Evolutionary conservation across 2,888 invertebrate species (phyloP), one percentile per base, ranked within the genome.

Genomic region (Trisateles emortualis): DNA sequence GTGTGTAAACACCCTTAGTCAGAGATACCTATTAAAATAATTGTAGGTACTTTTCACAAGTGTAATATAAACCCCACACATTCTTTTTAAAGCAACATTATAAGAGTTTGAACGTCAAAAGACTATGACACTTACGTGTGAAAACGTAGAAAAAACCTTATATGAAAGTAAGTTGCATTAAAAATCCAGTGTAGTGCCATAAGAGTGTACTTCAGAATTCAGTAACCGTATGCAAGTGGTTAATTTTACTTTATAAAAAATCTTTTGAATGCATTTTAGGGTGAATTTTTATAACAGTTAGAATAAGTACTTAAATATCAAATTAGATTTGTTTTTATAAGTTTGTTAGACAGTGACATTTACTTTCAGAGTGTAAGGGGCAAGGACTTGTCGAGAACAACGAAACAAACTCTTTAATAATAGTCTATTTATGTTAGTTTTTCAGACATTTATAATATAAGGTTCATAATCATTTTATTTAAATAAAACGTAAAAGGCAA

Each of bases 61-160:
- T 52, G 43, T 44, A 44, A 43, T 38, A 62, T 56, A 53, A 67
- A 64, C 36, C 10, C 45, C 36, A 59, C 53, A 50, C 38, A 43
- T 42, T 44, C 53, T 55, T 63, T 50, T 49, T 52, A 63, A 41
- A 50, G 51, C 40, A 42, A 49, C 41, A 52, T 59, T 57, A 51
- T 42, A 63, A 73, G 72, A 54, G 72, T 50, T 79, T 77, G 68
- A 72, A 73, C 69, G 76, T 83, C 69, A 83, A 82, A 84, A 78
- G 77, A 76, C 73, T 76, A 81, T 78, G 80, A 77, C 76, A 82
- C 85, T 87, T 79, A 79, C 68, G 79, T 76, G 79, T 79, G 76
- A 76, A 80, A 79, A 81, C 71, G 75, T 74, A 68, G 65, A 26
- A 74, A 75, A 64, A 74, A 79, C 64, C 72, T 70, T 71, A 74